phyloP scores from a whole-genome alignment of 2,113 vertebrate species.

The Notothenia coriiceps region DNA sequence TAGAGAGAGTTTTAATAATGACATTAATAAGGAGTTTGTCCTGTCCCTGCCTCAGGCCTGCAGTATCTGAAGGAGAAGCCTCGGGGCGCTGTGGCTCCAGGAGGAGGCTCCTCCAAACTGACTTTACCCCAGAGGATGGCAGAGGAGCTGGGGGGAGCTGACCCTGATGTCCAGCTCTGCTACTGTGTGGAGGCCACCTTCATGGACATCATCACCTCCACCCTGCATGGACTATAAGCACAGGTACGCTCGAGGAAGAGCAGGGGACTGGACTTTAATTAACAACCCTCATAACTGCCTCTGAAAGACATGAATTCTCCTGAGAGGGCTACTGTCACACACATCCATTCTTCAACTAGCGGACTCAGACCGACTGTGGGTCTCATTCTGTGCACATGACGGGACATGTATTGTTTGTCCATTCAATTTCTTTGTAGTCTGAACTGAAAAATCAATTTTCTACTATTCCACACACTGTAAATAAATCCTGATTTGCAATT shows the following conservation, averaged over 20 bases:
- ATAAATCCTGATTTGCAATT: conserved; percentile 22
- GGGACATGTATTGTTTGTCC: too few relatives aligned
- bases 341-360: neutral
- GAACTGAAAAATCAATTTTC: neutral
- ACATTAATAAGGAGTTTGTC: neutral
- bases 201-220: conserved; percentile 95
- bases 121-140: conserved; percentile 81
- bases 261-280: conserved; percentile 8
- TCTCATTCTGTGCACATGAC: too few relatives aligned
- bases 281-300: conserved; percentile 16
- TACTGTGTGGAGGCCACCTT: conserved; percentile 95
- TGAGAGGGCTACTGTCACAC: conserved; percentile 16
- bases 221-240: conserved; percentile 82
- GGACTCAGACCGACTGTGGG: neutral
- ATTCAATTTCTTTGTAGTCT: too few relatives aligned
- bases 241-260: neutral
- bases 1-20: neutral
- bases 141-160: conserved; percentile 85
- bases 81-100: conserved; percentile 65
- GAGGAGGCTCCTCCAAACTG: conserved; percentile 79
- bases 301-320: conserved; percentile 8
- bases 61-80: conserved; percentile 94
- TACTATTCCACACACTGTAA: conserved; percentile 5
- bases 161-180: conserved; percentile 95
- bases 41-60: conserved; percentile 82